Evolutionary conservation across 2,888 invertebrate genomes (phyloP), one percentile per base, ranked within the genome.

Genomic region (Mongoloraphidia duomilia): DNA sequence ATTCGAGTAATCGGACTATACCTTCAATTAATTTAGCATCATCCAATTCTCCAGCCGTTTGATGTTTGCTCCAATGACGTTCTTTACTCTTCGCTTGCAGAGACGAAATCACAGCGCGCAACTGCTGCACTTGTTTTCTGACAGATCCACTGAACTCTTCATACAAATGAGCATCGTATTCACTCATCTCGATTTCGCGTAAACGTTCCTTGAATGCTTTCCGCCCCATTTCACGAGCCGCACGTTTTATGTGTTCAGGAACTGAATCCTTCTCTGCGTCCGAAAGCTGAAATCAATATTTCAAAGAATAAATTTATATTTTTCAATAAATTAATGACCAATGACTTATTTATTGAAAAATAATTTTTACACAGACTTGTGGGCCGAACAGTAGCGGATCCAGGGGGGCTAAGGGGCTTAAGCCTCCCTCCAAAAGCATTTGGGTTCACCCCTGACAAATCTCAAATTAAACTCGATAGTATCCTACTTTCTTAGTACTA

Each of bases 11-110:
- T 13, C 13, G 17, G 3, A 36, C 49, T 37, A 55, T 65, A 74
- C 90, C 92, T 73, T 97, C 97, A 57, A 97, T 91, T 50, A 97
- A 76, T 65, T 95, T 94, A 0, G 84, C 82, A 58, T 96, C 96
- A 60, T 97, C 97, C 34, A 97, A 68, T 65, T 97, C 97, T 0
- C 97, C 96, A 47, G 87, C 82, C 0, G 94, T 92, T 69, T 96
- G 95, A 65, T 96, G 91, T 48, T 87, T 77, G 48, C 83, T 77
- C 96, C 97, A 97, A 59, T 92, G 87, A 1, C 96, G 74, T 62
- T 95, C 94, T 58, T 92, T 92, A 59, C 87, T 88, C 69, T 92
- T 93, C 0, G 94, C 91, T 71, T 95, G 93, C 49, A 97, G 68
- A 53, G 86, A 77, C 49, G 81, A 87, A 52, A 97, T 71, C 53